Percentiles rank a stretch among this genome's conserved stretches.
Conservation (phyloP, 2,113 vertebrate genomes). For the Theristicus caerulescens region DNA sequence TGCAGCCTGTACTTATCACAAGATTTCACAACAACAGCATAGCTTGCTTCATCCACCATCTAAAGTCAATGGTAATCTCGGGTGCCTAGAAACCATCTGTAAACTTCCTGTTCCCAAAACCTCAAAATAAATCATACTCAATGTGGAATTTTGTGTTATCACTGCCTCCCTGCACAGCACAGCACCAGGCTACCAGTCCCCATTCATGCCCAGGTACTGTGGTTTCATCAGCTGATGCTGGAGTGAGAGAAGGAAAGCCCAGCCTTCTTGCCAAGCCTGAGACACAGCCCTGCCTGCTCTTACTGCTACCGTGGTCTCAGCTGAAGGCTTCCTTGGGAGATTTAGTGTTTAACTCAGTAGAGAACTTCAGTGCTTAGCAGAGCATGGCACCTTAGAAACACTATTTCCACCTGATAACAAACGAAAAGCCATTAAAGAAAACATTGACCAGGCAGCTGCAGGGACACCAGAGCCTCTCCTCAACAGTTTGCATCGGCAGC, state of each 20-base stretch:
- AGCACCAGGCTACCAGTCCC: neutral
- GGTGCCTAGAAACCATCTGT: neutral
- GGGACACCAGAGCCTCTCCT: neutral
- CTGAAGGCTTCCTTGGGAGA: neutral
- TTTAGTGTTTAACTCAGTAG: neutral
- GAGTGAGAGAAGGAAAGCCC: constrained; percentile 4
- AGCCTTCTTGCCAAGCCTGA: neutral
- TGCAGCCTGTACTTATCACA: neutral
- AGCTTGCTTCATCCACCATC: neutral
- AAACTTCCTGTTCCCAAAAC: constrained; percentile 1
- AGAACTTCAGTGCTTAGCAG: neutral
- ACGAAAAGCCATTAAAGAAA: neutral
- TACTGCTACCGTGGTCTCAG: neutral
- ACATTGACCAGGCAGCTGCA: neutral
- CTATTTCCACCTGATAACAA: neutral
- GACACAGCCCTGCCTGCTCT: neutral
- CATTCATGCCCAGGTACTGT: neutral
- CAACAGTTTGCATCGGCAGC: neutral
- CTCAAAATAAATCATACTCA: neutral
- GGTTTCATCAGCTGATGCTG: constrained; percentile 11
- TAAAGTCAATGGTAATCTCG: neutral
- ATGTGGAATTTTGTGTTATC: neutral
- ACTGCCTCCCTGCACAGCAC: neutral
- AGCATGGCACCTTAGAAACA: neutral
- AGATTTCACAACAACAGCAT: neutral